phyloP scores from a whole-genome alignment of 2,797 vertebrate species.

The Alouatta caraya region DNA sequence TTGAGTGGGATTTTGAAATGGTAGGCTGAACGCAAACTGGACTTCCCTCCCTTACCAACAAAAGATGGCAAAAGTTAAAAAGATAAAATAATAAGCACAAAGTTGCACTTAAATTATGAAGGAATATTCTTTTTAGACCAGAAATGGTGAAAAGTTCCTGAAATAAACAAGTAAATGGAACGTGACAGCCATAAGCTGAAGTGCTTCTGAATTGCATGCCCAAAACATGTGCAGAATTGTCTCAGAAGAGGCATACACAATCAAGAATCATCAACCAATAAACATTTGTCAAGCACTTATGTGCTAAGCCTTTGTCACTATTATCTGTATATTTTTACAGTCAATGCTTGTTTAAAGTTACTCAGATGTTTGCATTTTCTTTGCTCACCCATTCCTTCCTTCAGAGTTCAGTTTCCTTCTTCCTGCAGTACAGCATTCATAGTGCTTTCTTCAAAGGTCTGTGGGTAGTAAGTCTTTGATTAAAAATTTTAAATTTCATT shows the following conservation, averaged over 20 bases:
- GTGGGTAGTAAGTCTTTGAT: background rate
- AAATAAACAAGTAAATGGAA: conserved; percentile 32
- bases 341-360: background rate
- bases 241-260: background rate
- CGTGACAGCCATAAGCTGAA: conserved; percentile 19
- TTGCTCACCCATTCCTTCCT: background rate
- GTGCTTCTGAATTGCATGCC: conserved; percentile 9
- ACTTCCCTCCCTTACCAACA: background rate
- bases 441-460: background rate
- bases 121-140: background rate
- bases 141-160: conserved; percentile 27
- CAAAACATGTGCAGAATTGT: conserved; percentile 16
- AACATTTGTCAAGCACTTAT: background rate
- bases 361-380: background rate
- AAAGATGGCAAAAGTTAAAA: conserved; percentile 20
- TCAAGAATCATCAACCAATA: background rate
- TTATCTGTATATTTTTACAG: background rate
- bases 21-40: background rate
- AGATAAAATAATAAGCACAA: background rate
- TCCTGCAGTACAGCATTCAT: background rate
- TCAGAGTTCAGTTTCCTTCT: conserved; percentile 32
- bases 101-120: conserved; percentile 13
- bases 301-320: background rate
- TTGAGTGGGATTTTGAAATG: background rate
- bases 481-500: conserved; percentile 7